phyloP scores from a whole-genome alignment of 1,140 invertebrate genomes.

The Cryptotermes secundus region DNA sequence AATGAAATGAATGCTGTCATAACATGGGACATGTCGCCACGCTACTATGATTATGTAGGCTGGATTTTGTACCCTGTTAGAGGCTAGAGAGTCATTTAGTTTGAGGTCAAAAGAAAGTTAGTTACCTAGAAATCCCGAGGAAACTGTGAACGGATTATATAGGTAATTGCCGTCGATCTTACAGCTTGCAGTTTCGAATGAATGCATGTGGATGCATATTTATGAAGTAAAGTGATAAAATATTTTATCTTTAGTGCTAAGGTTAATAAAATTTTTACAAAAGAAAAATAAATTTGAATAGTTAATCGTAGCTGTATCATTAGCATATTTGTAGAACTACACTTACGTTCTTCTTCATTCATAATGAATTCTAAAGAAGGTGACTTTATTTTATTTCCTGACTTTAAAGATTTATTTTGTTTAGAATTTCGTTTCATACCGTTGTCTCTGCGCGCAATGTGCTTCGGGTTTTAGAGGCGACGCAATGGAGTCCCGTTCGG shows the following conservation, averaged over 20 bases:
- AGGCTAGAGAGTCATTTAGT: neutral
- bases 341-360: no score
- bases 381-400: no score
- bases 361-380: no score
- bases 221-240: neutral
- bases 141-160: neutral
- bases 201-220: neutral
- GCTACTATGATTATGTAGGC: no score
- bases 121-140: neutral
- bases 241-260: neutral
- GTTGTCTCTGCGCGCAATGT: neutral
- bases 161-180: no score
- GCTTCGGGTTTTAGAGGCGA: neutral
- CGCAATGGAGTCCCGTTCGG: neutral
- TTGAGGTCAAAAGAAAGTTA: constrained; percentile 15
- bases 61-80: neutral
- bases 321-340: no score
- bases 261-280: no score
- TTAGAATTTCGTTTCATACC: neutral
- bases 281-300: no score
- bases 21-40: no score
- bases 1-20: no score
- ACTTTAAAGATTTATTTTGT: neutral
- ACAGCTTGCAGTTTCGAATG: no score
- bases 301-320: no score